Evolutionary conservation across 2,888 invertebrate genomes (phyloP).

Genomic region (Blomia tropicalis): DNA sequence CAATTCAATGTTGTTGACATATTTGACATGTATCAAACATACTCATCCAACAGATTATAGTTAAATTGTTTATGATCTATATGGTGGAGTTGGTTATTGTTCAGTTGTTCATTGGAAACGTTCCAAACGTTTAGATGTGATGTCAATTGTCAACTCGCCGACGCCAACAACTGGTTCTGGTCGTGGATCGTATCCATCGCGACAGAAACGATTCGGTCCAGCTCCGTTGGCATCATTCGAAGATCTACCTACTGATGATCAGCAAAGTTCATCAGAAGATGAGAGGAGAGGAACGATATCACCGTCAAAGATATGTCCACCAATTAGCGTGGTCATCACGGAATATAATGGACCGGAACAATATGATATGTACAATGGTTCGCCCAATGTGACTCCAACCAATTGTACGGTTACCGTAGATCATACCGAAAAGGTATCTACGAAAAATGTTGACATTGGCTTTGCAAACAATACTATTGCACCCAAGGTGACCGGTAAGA

Average conservation of each 20-base stretch:
- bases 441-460: too few species aligned
- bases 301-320: background rate
- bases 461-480: too few species aligned
- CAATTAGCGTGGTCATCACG: background rate
- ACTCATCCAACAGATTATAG: too few species aligned
- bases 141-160: background rate
- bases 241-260: conserved; percentile 55
- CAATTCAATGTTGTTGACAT: too few species aligned
- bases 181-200: conserved; percentile 29
- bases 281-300: background rate
- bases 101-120: background rate
- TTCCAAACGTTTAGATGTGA: background rate
- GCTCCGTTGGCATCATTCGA: conserved; percentile 88
- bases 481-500: too few species aligned
- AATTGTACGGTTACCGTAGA: background rate
- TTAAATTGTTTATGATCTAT: too few species aligned
- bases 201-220: conserved; percentile 59
- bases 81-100: background rate
- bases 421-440: too few species aligned
- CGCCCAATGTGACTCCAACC: too few species aligned
- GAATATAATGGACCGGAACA: background rate
- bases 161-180: background rate
- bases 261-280: conserved; percentile 38
- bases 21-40: too few species aligned
- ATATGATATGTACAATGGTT: too few species aligned